A percentile compares a stretch with the other conserved stretches of the same genome.
Evolutionary conservation across 2,113 vertebrate genomes (phyloP).

Genomic region (Nestor notabilis): DNA sequence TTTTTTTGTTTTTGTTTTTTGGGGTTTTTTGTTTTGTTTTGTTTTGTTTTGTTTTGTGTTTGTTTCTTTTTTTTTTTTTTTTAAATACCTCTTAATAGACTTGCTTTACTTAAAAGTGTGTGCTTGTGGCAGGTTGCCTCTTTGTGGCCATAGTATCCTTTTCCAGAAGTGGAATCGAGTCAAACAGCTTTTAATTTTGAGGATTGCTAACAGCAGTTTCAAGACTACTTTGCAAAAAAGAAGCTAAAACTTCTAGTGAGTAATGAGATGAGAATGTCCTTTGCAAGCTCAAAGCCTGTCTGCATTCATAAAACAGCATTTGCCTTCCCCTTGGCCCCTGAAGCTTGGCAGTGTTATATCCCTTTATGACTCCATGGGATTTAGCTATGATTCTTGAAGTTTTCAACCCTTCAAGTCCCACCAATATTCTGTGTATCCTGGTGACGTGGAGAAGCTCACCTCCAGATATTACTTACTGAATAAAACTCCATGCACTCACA

Average conservation of each 20-base stretch:
- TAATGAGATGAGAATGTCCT: background rate
- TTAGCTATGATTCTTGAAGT: background rate
- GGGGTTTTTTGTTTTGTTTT: background rate
- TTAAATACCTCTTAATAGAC: background rate
- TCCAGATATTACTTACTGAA: background rate
- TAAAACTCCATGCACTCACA: background rate
- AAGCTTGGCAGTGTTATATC: background rate
- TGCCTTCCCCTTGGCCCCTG: background rate
- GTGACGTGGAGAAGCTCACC: background rate
- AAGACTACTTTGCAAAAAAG: background rate
- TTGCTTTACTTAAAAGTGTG: accelerated
- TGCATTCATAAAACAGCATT: background rate
- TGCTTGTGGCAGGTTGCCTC: background rate
- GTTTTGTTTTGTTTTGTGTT: background rate
- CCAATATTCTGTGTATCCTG: background rate
- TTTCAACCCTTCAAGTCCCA: background rate
- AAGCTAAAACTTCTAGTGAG: background rate
- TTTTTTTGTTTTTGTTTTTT: background rate
- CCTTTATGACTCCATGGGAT: background rate
- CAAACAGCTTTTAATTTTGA: background rate
- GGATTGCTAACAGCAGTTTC: background rate
- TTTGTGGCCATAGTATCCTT: background rate
- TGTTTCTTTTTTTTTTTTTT: background rate
- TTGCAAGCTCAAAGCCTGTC: background rate
- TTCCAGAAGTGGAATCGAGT: background rate